Base-by-base conservation (phyloP, 1,140 invertebrate genomes). In the Rhynchophorus ferrugineus region DNA sequence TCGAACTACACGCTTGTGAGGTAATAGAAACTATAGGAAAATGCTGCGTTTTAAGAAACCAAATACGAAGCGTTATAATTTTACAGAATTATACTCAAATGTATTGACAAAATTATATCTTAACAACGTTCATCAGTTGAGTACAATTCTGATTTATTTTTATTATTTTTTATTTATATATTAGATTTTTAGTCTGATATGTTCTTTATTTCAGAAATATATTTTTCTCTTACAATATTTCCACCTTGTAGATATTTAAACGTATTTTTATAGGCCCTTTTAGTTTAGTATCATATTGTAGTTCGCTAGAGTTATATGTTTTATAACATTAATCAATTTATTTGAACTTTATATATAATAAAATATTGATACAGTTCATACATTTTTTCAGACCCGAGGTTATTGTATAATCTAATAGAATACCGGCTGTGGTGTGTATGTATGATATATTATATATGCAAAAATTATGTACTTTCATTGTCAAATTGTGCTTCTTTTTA, bases 1-100 rank as follows among this genome's bases (percentile, higher is more conserved):
- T 77, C 78, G 80, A 77, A 82, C 80, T 60, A 82, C 80, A 64
- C 78, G 80, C 63, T 77, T 82, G 66, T 82, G 74, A 78, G 55
- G 29, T 58, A 60, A 54, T 48, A 50, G 42, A 35, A 11, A 41
- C 36, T 55, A 6, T 29, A 29, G 24, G 24, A 29, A 29, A 11
- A 29, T 44, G 22, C 34, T 35, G 20, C 35, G 11, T n/a, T 47
- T 16, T 37, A 13, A 3, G 14, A 19, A 17, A 19, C 11, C 16
- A n/a, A 11, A 17, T 38, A 38, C 5, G 13, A 17, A 39, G 16
- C 17, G 37, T 16, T 14, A 39, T 39, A 39, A 39, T 39, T 39
- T 14, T 19, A 42, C 16, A 18, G 16, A 20, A 19, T 42, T 42
- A 8, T 42, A 19, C 39, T 19, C 16, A 42, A 20, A 42, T 18